phyloP scores from a whole-genome alignment of 2,888 invertebrate genomes.

The Harpalus rufipes region DNA sequence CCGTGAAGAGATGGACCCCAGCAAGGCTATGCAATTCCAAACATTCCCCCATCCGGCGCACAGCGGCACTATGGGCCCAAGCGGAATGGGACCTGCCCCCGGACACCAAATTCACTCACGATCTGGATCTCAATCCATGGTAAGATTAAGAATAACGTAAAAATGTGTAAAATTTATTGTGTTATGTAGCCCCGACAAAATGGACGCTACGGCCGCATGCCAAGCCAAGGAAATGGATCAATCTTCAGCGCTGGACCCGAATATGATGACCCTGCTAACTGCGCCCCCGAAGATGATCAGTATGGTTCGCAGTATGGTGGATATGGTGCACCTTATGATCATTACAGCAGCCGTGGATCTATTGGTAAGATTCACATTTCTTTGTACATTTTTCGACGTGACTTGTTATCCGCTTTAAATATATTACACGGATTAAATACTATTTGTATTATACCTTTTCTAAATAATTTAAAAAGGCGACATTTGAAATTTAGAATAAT shows the following conservation, averaged over 20 bases:
- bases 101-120: constrained; percentile 89
- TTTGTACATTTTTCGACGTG: too few species aligned
- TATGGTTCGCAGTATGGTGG: constrained; percentile 91
- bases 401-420: too few species aligned
- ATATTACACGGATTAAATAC: too few species aligned
- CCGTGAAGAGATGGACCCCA: constrained; percentile 97
- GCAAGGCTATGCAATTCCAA: constrained; percentile 93
- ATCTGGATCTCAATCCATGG: constrained; percentile 94
- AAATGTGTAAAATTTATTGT: background rate
- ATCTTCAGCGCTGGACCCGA: constrained; percentile 91
- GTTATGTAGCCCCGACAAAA: constrained; percentile 82
- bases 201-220: constrained; percentile 83
- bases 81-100: constrained; percentile 82
- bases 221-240: constrained; percentile 86
- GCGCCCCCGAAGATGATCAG: constrained; percentile 94
- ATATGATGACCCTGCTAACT: constrained; percentile 96
- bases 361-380: constrained; percentile 78
- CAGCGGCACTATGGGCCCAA: constrained; percentile 90
- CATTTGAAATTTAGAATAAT: too few species aligned
- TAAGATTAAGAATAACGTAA: constrained; percentile 71
- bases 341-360: constrained; percentile 92
- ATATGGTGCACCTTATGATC: constrained; percentile 92
- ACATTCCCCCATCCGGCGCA: constrained; percentile 91
- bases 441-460: too few species aligned
- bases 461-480: too few species aligned